phyloP scores from a whole-genome alignment of 2,113 vertebrate genomes.

The Lasiurus cinereus region DNA sequence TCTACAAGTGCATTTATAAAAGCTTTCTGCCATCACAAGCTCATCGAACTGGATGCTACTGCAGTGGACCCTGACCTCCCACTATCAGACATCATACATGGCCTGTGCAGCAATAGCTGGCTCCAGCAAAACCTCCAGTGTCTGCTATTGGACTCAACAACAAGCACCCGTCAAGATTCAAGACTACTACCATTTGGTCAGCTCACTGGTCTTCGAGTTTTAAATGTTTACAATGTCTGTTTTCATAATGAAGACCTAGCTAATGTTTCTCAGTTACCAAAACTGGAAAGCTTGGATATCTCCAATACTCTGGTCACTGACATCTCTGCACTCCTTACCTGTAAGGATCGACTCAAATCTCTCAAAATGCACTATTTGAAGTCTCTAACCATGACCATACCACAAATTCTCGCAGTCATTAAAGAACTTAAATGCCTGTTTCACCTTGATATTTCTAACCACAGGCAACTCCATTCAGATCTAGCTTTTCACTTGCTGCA shows the following conservation, averaged over 20 bases:
- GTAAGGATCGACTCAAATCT: conserved; percentile 90
- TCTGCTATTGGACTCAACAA: conserved; percentile 91
- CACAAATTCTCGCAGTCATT: conserved; percentile 91
- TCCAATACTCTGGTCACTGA: conserved; percentile 94
- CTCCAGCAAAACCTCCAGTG: conserved; percentile 90
- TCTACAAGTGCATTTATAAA: conserved; percentile 91
- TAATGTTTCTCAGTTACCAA: conserved; percentile 91
- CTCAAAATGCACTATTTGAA: conserved; percentile 94
- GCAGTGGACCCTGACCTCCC: conserved; percentile 92
- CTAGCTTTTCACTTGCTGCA: conserved; percentile 92
- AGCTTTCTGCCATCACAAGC: conserved; percentile 92
- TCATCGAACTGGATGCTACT: conserved; percentile 92
- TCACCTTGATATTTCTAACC: conserved; percentile 95
- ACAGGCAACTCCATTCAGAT: conserved; percentile 93
- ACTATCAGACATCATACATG: conserved; percentile 91
- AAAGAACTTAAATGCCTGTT: conserved; percentile 89
- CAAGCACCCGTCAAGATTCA: conserved; percentile 90
- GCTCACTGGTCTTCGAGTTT: conserved; percentile 90
- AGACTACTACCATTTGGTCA: conserved; percentile 87
- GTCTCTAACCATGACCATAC: conserved; percentile 92
- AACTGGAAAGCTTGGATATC: conserved; percentile 93
- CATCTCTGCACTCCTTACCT: conserved; percentile 90
- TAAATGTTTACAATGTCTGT: conserved; percentile 92
- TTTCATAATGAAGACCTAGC: conserved; percentile 92
- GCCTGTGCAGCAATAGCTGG: conserved; percentile 90